Evolutionary conservation across 1,140 invertebrate genomes (phyloP), one percentile per base, ranked within the genome.

Genomic region (Laupala kohalensis): DNA sequence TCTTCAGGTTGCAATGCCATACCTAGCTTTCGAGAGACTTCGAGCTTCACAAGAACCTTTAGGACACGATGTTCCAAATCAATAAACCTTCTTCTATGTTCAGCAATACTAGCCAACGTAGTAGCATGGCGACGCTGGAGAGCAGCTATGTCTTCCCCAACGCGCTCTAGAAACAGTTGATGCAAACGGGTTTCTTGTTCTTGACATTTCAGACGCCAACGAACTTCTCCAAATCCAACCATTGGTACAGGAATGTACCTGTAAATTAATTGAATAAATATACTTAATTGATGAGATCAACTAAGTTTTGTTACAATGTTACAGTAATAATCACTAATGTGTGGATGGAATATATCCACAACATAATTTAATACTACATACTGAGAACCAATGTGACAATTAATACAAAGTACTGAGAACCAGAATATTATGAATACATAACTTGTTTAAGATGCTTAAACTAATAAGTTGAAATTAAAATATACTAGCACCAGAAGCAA

Each of bases 211-310:
- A 94, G 85, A 30, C 95, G 85, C 79, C 89, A 88, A 77, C 95
- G 92, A 0, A 96, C 84, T 80, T 93, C 88, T 65, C 85, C 83
- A 76, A 97, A 97, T 0, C 96, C 96, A 74, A 97, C 88, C 80
- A 98, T 92, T 3, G 95, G 93, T 4, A 96, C 91, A 0, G 95
- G 95, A 76, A 97, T 91, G 70, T 95, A 92, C 64, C 30, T 86
- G 79, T n/a, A n/a, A n/a, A n/a, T n/a, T n/a, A n/a, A n/a, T n/a
- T n/a, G n/a, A n/a, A n/a, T n/a, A n/a, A n/a, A n/a, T n/a, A n/a
- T n/a, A n/a, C n/a, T n/a, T n/a, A n/a, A n/a, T n/a, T n/a, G n/a
- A n/a, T n/a, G n/a, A n/a, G n/a, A n/a, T n/a, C n/a, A n/a, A n/a
- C n/a, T n/a, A n/a, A n/a, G n/a, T n/a, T n/a, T n/a, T n/a, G n/a